A percentile compares a stretch with the other conserved stretches of the same genome.
Conservation (phyloP, 2,797 vertebrate genomes). For the Numenius phaeopus region DNA sequence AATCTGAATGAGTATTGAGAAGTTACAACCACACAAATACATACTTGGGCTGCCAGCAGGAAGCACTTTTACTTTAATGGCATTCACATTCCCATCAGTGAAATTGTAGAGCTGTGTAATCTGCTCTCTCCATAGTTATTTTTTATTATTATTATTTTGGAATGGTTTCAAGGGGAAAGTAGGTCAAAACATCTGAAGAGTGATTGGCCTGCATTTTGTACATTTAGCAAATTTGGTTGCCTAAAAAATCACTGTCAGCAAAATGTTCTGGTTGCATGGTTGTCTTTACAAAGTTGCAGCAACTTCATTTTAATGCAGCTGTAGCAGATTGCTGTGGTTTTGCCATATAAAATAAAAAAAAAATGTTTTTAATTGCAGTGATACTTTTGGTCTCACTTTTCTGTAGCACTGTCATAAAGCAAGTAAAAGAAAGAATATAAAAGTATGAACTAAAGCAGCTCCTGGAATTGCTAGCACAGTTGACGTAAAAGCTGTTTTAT, state of each 20-base stretch:
- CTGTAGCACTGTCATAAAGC: not conserved
- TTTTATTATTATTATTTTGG: constrained; percentile 69
- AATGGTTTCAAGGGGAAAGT: constrained; percentile 69
- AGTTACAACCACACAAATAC: constrained; percentile 67
- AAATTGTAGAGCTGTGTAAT: constrained; percentile 70
- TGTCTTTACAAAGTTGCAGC: not conserved
- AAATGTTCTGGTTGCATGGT: constrained; percentile 30
- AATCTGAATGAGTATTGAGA: constrained; percentile 61
- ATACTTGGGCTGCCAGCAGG: constrained; percentile 68
- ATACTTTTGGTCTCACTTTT: not conserved
- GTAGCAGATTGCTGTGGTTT: not conserved
- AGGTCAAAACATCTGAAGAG: constrained; percentile 67
- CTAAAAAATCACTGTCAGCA: constrained; percentile 60
- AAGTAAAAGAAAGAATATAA: not conserved
- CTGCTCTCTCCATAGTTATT: constrained; percentile 67
- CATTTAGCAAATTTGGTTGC: constrained; percentile 64
- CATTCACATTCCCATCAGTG: constrained; percentile 65
- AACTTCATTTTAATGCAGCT: not conserved
- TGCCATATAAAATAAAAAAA: not conserved
- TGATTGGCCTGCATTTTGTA: constrained; percentile 55
- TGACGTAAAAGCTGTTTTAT: not conserved
- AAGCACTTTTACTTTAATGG: constrained; percentile 59
- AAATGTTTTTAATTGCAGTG: not conserved
- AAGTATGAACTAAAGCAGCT: not conserved
- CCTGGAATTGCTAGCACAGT: not conserved